Evolutionary conservation across 92 coral and sea anemone genomes (phyloP), one percentile per base, ranked within the genome.

Genomic region (Actinostola sp.): DNA sequence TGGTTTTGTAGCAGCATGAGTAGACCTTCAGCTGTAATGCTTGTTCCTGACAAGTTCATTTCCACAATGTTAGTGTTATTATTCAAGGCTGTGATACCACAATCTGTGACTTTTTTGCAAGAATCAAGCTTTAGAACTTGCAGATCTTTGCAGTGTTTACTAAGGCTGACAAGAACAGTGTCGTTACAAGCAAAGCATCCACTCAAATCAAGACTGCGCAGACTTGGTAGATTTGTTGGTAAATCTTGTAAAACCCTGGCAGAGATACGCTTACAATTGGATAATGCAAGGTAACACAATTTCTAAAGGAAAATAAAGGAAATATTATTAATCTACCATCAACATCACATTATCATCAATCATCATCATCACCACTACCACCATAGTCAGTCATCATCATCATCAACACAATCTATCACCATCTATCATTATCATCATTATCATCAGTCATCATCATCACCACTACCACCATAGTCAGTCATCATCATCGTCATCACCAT

Each of bases 211-310:
- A 92, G 61, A 59, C 56, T 46, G 34, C 57, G 70, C 61, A 92
- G 64, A 68, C 66, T 67, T 21, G 86, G 84, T 7, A 92, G 79
- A 42, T 51, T 76, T 35, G 14, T 64, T 35, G 88, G 69, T 31
- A 83, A 58, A 14, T 82, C 72, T 75, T 67, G 84, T 2, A 92
- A 67, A 71, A 85, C 79, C 28, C 73, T 75, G 26, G 72, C 42
- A 17, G 89, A 67, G 64, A 92, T 75, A 31, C 89, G 89, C 28
- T 65, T 72, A 45, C 97, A 88, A 73, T 85, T 71, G 70, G 89
- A 79, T 38, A 92, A 80, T 50, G 73, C 58, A 25, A 92, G 84
- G 39, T 89, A 87, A 6, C 74, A 70, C 75, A 92, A 26, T 76
- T 86, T 92, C 97, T 92, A 62, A 77, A 81, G 64, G 32, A 20